Base-by-base conservation (phyloP, 2,797 vertebrate species). In the Benthosema pterotum region DNA sequence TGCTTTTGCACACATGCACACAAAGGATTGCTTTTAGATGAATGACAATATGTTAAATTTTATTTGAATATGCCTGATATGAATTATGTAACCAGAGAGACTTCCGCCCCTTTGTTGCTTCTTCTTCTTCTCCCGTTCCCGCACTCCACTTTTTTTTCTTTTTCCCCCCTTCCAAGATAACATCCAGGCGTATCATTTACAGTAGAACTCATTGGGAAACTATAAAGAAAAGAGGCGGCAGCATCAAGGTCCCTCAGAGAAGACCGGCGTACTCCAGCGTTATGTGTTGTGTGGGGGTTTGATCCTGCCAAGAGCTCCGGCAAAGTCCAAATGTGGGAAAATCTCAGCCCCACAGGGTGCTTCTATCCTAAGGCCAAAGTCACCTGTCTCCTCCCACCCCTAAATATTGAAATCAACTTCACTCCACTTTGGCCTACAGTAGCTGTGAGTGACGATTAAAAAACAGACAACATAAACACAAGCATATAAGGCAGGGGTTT, bases 21-120 rank as follows among this genome's bases (percentile, higher is more conserved):
- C 65, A 66, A 58, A 52, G 80, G 60, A 78, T 80, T 71, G 75
- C 85, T 67, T 81, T 83, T 65, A 78, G 66, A 85, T 92, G 91
- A 92, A 89, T 92, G 89, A 91, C 91, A 91, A 92, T 90, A 91
- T 87, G 86, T 88, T 92, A 89, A 86, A 93, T 92, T 91, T 90
- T 91, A 89, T 93, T 93, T 93, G 91, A 93, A 91, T 92, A 91
- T 88, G 87, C 85, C 83, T 88, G 86, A 87, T 87, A 93, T 92
- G 89, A 93, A 91, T 92, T 91, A 93, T 92, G 88, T 90, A 93
- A 91, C 85, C 80, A 70, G 65, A 80, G 87, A 88, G 85, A 85
- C 87, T 83, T 69, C 78, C 76, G 82, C 4, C 78, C 78, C 88
- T 91, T 89, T 89, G 86, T 88, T 88, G 80, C 79, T 63, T 87